Conservation (phyloP, 2,113 vertebrate species). For the Zapus hudsonius region DNA sequence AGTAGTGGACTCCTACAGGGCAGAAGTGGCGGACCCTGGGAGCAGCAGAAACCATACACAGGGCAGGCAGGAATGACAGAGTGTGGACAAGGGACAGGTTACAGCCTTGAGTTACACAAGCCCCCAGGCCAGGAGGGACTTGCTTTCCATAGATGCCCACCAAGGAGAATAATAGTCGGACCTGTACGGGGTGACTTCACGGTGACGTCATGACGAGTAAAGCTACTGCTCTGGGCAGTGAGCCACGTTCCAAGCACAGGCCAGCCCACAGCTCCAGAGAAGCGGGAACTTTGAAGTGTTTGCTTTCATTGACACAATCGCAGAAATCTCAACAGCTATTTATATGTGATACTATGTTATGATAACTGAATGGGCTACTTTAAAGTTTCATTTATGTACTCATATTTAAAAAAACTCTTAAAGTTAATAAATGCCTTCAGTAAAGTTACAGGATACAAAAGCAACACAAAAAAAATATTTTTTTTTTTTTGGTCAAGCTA, state of each 20-base stretch:
- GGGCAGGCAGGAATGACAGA: background rate
- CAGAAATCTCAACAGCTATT: background rate
- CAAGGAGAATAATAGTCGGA: rapidly evolving
- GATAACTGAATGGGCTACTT: background rate
- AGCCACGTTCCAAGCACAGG: background rate
- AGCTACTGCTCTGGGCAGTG: background rate
- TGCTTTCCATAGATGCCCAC: rapidly evolving
- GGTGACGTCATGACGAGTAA: background rate
- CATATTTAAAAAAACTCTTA: no score
- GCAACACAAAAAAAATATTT: no score
- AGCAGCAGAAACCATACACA: no score
- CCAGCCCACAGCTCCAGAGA: background rate
- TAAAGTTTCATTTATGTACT: background rate
- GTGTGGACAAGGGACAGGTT: background rate
- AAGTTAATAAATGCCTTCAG: no score
- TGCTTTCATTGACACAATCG: background rate
- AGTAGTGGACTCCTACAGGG: background rate
- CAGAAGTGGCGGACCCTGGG: background rate
- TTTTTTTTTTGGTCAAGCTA: no score
- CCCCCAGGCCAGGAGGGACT: background rate
- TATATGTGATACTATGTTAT: background rate
- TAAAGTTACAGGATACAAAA: no score
- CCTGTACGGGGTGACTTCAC: rapidly evolving
- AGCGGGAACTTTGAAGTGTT: background rate
- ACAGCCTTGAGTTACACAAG: background rate